Evolutionary conservation across 2,113 vertebrate species (phyloP), one percentile per base, ranked within the genome.

Genomic region (Hippolais icterina): DNA sequence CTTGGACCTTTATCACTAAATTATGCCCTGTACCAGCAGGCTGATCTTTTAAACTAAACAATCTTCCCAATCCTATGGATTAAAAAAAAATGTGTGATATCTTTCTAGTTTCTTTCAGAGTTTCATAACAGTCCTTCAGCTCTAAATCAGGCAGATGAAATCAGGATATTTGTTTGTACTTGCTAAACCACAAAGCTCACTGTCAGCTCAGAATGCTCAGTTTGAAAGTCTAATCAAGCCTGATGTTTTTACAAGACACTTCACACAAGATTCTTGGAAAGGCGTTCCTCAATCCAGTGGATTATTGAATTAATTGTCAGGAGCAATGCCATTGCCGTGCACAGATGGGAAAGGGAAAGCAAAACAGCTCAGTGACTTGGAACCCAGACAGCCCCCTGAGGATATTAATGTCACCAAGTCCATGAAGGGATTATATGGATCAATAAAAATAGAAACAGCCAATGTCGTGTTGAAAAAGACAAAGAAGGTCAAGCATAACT

Each of bases 401-500:
- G 86, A 79, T 96, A 96, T 97, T 89, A 90, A 95, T 96, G 94
- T 90, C 94, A 95, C 86, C 56, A 71, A 81, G 92, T 84, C 92
- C 53, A 37, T 81, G 87, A 85, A 86, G 94, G 70, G 95, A 95
- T 97, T 96, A 95, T 68, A 71, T 8, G 57, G 90, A 60, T 91
- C 84, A 92, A 83, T 89, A 96, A 96, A 97, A 97, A 97, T 97
- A 97, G 97, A 96, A 96, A 87, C 95, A 88, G 93, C 61, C 93
- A 82, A 64, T 71, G 84, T 53, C 63, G 41, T 61, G 47, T 80
- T 94, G 87, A 87, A 95, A 96, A 96, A 96, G 92, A 95, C 93
- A 93, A 97, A 92, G 92, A 96, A 97, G 90, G 96, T 97, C 94
- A 96, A 79, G 80, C 52, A 77, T 61, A 92, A 92, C 83, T 90